A percentile compares a stretch with the other conserved stretches of the same genome.
Evolutionary conservation across 2,888 invertebrate species (phyloP).

Genomic region (Chaetogeoica ovagalla): DNA sequence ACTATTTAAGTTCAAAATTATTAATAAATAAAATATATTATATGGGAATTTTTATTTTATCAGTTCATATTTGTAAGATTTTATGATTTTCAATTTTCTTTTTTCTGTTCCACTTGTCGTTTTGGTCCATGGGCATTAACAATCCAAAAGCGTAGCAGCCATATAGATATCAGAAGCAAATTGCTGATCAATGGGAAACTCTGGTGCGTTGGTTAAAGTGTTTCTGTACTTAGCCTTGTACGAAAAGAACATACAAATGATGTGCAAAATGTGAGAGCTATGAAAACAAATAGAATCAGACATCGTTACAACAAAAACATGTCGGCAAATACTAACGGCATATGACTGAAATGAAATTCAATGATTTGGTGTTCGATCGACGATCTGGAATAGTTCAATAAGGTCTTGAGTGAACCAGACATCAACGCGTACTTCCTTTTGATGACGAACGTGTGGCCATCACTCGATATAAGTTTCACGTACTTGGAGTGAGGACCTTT

Average conservation of each 20-base stretch:
- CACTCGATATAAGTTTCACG: conserved; percentile 57
- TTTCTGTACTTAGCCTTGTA: conserved; percentile 98
- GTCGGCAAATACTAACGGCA: conserved; percentile 75
- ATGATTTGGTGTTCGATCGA: conserved; percentile 99
- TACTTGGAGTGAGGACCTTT: conserved; percentile 91
- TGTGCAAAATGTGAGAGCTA: conserved; percentile 96
- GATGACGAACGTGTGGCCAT: conserved; percentile 96
- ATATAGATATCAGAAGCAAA: conserved; percentile 83
- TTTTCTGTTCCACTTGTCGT: too few relatives aligned
- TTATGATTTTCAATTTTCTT: neutral
- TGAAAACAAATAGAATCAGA: conserved; percentile 26
- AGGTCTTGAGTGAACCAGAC: conserved; percentile 98
- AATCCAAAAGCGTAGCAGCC: conserved; percentile 99
- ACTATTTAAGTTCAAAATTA: too few relatives aligned
- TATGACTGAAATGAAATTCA: conserved; percentile 98
- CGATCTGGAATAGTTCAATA: conserved; percentile 97
- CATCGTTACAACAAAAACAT: neutral
- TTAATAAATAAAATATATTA: too few relatives aligned
- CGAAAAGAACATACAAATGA: conserved; percentile 99
- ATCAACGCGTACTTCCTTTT: conserved; percentile 96
- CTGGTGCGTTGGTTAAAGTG: conserved; percentile 99
- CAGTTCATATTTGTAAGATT: neutral
- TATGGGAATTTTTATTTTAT: neutral
- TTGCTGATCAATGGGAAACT: conserved; percentile 98
- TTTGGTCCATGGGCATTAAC: conserved; percentile 65